Conservation (phyloP, 2,888 invertebrate species). For the Sturmia bella region DNA sequence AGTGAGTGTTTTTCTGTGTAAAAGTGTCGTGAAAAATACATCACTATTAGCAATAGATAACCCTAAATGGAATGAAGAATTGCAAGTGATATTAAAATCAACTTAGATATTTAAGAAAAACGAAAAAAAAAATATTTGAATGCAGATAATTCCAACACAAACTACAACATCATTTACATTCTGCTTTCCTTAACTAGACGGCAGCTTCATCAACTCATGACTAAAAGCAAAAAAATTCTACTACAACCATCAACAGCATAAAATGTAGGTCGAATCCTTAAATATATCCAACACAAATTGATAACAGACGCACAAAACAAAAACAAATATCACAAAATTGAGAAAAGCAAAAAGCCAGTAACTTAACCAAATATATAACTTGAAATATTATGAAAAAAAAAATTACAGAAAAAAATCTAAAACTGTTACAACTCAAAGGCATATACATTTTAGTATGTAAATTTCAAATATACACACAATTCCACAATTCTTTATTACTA, state of each 20-base stretch:
- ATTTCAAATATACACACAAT: background rate
- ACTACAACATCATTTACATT: background rate
- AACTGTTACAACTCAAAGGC: background rate
- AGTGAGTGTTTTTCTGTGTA: conserved; percentile 28
- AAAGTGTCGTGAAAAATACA: conserved; percentile 25
- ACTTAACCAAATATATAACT: background rate
- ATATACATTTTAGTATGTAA: background rate
- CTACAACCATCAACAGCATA: conserved; percentile 7
- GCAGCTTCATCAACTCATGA: conserved; percentile 2
- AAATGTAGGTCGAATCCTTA: conserved; percentile 67
- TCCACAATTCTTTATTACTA: background rate
- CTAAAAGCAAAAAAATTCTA: conserved; percentile 5
- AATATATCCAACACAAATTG: conserved; percentile 29
- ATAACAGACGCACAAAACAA: background rate
- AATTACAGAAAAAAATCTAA: background rate
- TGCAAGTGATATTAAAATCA: background rate
- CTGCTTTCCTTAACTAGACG: conserved; percentile 9
- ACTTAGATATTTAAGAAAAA: conserved; percentile 6
- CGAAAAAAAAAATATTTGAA: background rate
- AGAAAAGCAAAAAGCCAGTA: background rate
- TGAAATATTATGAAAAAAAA: background rate
- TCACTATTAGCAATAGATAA: conserved; percentile 34
- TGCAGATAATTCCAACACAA: background rate
- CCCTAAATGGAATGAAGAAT: conserved; percentile 25
- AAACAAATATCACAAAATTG: background rate